Evolutionary conservation across 2,888 invertebrate genomes (phyloP).

Genomic region (Drosophila macrospina): DNA sequence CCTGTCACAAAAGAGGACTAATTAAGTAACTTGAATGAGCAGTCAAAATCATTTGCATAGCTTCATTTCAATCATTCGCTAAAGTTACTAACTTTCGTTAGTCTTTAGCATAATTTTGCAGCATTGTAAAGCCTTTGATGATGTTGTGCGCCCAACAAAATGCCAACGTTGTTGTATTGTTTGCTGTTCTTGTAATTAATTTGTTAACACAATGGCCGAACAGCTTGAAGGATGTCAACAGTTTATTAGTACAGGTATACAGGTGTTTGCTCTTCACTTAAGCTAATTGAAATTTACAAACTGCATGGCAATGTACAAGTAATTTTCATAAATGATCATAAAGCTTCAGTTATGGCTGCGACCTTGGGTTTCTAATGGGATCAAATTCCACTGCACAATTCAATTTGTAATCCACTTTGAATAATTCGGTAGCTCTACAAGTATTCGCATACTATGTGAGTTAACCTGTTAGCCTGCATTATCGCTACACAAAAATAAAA

Average conservation of each 20-base stretch:
- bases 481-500: constrained; percentile 54
- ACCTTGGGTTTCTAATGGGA: constrained; percentile 17
- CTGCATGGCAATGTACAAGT: constrained; percentile 24
- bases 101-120: constrained; percentile 25
- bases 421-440: constrained; percentile 12
- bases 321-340: constrained; percentile 34
- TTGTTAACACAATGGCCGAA: constrained; percentile 61
- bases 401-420: constrained; percentile 18
- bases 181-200: constrained; percentile 69
- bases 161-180: constrained; percentile 62
- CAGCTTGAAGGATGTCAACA: constrained; percentile 33
- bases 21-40: constrained; percentile 49
- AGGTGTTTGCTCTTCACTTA: constrained; percentile 62
- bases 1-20: constrained; percentile 39
- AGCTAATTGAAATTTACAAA: constrained; percentile 71
- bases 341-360: background rate
- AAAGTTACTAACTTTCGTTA: constrained; percentile 15
- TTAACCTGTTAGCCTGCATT: constrained; percentile 74
- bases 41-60: constrained; percentile 20
- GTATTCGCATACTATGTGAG: constrained; percentile 27
- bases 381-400: constrained; percentile 25
- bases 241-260: background rate
- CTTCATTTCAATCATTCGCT: constrained; percentile 31
- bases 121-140: constrained; percentile 30
- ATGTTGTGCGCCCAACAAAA: constrained; percentile 37